phyloP scores from a whole-genome alignment of 2,113 vertebrate species.

The Brienomyrus longianalis region DNA sequence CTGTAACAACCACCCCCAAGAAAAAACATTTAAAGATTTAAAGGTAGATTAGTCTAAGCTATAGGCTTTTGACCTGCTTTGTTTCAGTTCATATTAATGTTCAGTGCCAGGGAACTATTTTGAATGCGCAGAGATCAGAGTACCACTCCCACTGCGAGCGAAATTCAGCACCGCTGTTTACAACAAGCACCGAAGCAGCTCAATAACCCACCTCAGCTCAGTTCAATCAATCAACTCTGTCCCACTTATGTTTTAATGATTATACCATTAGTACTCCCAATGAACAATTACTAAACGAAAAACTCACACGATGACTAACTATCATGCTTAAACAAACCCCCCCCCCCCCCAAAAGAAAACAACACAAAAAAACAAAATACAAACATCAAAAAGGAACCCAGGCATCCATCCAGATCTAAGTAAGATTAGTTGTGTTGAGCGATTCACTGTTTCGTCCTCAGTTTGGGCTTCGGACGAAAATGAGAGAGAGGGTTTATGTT shows the following conservation, averaged over 20 bases:
- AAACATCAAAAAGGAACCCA: background rate
- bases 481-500: background rate
- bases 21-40: slow-evolving; percentile 30
- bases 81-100: slow-evolving; percentile 24
- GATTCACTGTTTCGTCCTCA: background rate
- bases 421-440: background rate
- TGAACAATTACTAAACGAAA: slow-evolving; percentile 13
- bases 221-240: background rate
- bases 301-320: background rate
- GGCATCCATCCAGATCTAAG: background rate
- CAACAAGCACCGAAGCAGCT: background rate
- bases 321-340: background rate
- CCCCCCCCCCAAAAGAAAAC: background rate
- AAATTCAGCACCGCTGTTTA: background rate
- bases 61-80: slow-evolving; percentile 18
- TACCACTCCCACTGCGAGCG: background rate
- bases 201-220: background rate
- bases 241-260: background rate
- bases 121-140: background rate
- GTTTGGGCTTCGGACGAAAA: background rate
- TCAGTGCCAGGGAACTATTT: background rate
- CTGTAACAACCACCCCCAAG: background rate
- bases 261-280: background rate
- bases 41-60: slow-evolving; percentile 31
- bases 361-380: background rate